Evolutionary conservation across 2,113 vertebrate species (phyloP), one percentile per base, ranked within the genome.

Genomic region (Ictalurus punctatus): DNA sequence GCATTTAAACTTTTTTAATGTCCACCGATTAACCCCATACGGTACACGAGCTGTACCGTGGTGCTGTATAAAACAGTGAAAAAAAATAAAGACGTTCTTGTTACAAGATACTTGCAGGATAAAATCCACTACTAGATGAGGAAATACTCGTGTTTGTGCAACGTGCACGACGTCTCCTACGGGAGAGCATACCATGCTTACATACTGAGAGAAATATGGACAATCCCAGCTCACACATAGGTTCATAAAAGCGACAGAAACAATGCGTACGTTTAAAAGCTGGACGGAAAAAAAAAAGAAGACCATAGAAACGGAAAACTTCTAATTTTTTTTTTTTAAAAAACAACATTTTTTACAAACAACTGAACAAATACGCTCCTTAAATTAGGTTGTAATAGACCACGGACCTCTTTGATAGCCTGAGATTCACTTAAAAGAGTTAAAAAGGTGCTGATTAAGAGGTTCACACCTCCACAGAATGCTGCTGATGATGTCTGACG

Each of bases 61-160:
- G 1, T 4, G 10, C 37, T 76, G 71, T 21, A 74, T 1, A 14
- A 4, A 76, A 44, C 73, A 76, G 25, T 5, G 16, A 78, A n/a
- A 58, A 40, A 3, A 40, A 40, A 80, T 56, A 56, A 58, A 81
- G 58, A 87, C 37, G 21, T 9, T 92, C 91, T 92, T 92, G 89
- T 89, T 90, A 89, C 91, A 90, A 92, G 89, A 91, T 91, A 91
- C 90, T 76, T 21, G 23, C 74, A 88, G 86, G 73, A 84, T 37
- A 85, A 84, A 65, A 27, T 88, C 82, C 71, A 73, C 44, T 58
- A 82, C 63, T 21, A 84, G 61, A 27, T 78, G 56, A 88, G 78
- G 58, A 16, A 73, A 25, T 17, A 37, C 5, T 37, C 40, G 40
- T 71, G 54, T 61, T 13, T 78, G 90, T 88, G 65, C 84, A 86